Base-by-base conservation (phyloP, 2,888 invertebrate genomes). In the Acrocera orbiculus region DNA sequence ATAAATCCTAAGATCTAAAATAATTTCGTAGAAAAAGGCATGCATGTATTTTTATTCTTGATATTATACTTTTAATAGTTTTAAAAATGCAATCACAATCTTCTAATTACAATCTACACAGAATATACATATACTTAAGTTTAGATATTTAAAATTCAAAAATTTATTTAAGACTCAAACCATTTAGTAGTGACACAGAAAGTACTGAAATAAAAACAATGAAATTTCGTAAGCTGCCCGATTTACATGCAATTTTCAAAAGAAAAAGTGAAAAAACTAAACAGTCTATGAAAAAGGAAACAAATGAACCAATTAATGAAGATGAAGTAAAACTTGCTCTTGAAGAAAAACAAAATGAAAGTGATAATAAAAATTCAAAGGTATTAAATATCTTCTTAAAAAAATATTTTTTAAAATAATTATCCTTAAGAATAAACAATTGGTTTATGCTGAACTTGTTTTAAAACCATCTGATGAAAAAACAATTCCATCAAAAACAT, bases 391-490 rank as follows among this genome's bases (percentile, higher is more conserved):
- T 35, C 16, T 35, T n/a, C n/a, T n/a, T n/a, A n/a, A n/a, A n/a
- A n/a, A n/a, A n/a, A n/a, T 29, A 24, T 22, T 29, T 30, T 13
- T 29, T 25, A 16, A 13, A 22, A 4, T 22, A 13, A 19, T 34
- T 24, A 27, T 34, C 1, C 62, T 69, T 49, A 66, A 69, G 44
- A 69, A 70, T 49, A 67, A 70, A 53, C 70, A 69, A 37, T 66
- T 79, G 25, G 77, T 79, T 3, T 79, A 79, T 56, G 79, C 78
- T 2, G 78, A 78, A 54, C 58, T 79, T 40, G 75, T 76, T 38
- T 56, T 79, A 30, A 63, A 63, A 42, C 63, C 65, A 5, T 56
- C 62, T 14, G 48, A 50, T 49, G 48, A 49, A 38, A 41, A 46
- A 36, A 36, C 51, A 24, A 16, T 53, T 48, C 17, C 53, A 58